Percentiles rank a stretch among this genome's conserved stretches.
These are phyloP conservation scores for Steatocranus sp. DNA, from an alignment of 2,797 vertebrate genomes.

Conservation along the genomic window DNA sequence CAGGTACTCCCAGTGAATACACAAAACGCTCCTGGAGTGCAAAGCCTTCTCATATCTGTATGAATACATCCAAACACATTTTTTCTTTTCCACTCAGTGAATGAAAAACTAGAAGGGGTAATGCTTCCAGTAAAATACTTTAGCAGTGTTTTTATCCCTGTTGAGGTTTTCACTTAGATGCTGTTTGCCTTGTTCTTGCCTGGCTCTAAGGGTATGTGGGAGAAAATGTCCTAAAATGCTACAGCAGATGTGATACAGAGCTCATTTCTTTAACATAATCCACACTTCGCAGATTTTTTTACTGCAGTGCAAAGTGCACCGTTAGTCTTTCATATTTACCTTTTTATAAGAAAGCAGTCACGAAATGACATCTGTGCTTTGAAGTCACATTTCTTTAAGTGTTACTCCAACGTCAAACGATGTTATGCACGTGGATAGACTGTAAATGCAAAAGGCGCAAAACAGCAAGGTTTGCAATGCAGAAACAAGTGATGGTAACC, in stretches of 20 bases:
- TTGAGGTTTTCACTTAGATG: constrained; percentile 20
- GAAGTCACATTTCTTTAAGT: not conserved
- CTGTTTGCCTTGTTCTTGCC: constrained; percentile 12
- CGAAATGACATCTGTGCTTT: constrained; percentile 20
- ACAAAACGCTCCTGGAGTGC: not conserved
- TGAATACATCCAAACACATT: not conserved
- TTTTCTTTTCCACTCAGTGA: not conserved
- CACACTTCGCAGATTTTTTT: constrained; percentile 31
- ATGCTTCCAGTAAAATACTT: not conserved
- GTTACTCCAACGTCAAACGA: not conserved
- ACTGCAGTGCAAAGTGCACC: constrained; percentile 10
- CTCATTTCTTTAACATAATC: constrained; percentile 33
- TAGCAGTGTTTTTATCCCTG: not conserved
- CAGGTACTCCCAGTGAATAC: not conserved
- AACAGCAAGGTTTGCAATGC: not conserved
- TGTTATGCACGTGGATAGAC: constrained; percentile 5
- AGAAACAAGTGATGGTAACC: not conserved
- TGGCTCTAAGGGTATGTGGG: not conserved
- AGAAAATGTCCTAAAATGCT: constrained; percentile 2
- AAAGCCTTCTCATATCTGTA: not conserved
- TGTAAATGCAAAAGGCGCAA: not conserved
- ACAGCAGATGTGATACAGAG: constrained; percentile 46
- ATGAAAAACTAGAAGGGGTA: constrained; percentile 3
- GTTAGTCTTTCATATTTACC: constrained; percentile 27
- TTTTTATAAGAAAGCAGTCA: constrained; percentile 1